Evolutionary conservation across 2,888 invertebrate species (phyloP), one percentile per base, ranked within the genome.

Genomic region (Buathra laborator): DNA sequence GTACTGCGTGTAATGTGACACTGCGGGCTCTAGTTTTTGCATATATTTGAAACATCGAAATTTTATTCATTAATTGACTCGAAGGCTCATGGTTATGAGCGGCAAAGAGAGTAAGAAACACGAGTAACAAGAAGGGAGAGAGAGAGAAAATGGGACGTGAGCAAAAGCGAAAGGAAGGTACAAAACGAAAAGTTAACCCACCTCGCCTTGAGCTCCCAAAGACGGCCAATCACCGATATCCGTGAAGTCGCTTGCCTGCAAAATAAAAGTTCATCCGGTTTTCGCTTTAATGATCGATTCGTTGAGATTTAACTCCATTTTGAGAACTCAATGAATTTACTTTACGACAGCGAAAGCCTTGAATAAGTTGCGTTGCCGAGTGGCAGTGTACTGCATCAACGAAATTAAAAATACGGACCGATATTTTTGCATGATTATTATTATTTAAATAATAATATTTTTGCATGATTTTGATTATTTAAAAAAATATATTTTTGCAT

Each of bases 161-260:
- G 68, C 74, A 79, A 79, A 82, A 81, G 71, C 71, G 78, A 79
- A 78, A 77, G 77, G 82, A 84, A 84, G 80, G 81, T 79, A 82
- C 51, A 81, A 68, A 81, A 62, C 53, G 44, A n/a, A 48, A 87
- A 86, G 92, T 92, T 85, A 90, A 94, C 94, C 92, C 93, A 95
- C 95, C 94, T 94, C 94, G 92, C 95, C 94, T 94, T 95, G 95
- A 93, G 96, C 96, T 89, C 97, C 97, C 88, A 98, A 95, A 89
- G 98, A 96, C 90, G 99, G 98, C 98, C 98, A 99, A 94, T 98
- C 98, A 89, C 97, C 97, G 90, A 97, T 97, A 94, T 98, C 97
- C 88, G 97, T 96, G 94, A 98, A 97, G 94, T 97, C 97, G 93
- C 97, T 97, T 87, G 97, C 97, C 98, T 98, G 95, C 6, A 94